Base-by-base conservation (phyloP, 2,888 invertebrate species). In the Lycia hirtaria region DNA sequence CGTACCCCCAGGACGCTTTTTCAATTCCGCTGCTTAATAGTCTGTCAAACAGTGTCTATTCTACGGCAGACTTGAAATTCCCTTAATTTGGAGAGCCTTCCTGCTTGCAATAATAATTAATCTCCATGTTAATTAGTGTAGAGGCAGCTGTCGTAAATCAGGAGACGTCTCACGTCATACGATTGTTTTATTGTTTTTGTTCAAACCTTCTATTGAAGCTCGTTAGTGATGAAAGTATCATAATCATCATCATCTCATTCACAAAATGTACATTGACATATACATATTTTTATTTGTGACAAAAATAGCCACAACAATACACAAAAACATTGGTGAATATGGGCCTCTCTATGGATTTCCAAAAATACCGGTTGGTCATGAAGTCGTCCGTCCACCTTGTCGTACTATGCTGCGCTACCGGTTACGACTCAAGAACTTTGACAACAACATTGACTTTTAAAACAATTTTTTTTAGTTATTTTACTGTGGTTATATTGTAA, bases 41-140 rank as follows among this genome's bases (percentile, higher is more conserved):
- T 67, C 63, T 63, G 61, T 64, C 59, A 66, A 65, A 64, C 62
- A 62, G 61, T 60, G 56, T 62, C 63, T 61, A 61, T 64, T 62
- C 57, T 55, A 56, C 45, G 54, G 56, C 32, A 54, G 54, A 47
- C 54, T 59, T 50, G 45, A 54, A 54, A 54, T 59, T 50, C 41
- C 32, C 59, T 54, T 59, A 59, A 59, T 50, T 54, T 54, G 19
- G 49, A 26, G 37, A 48, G 48, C 47, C 73, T 79, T 76, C 76
- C 74, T 76, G 75, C 76, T 79, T 79, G 81, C 79, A 85, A 81
- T 83, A 83, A 83, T 87, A 87, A 88, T 88, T 88, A 88, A 88
- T 88, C 84, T 83, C 72, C 68, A 64, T 76, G 82, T 86, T 88
- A 88, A 88, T 88, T 87, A 87, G 82, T 74, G 78, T 75, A 75